These are phyloP conservation scores for Myrmophylax atrothorax DNA, from an alignment of 2,113 vertebrate species.

Conservation along the genomic window DNA sequence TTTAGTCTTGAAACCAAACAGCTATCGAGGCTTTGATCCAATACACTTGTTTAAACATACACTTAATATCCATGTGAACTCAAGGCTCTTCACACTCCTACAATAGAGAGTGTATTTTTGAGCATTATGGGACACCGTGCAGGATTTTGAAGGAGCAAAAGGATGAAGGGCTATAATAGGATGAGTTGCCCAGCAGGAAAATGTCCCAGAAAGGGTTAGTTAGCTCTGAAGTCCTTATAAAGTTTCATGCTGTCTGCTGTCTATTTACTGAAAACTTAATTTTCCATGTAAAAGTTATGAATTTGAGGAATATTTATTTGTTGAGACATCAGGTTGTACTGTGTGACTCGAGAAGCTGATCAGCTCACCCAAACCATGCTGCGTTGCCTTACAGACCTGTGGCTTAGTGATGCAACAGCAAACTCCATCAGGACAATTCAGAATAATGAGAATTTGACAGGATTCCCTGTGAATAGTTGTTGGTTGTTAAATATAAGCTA, in stretches of 20 bases:
- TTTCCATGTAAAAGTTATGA: neutral
- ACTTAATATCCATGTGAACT: neutral
- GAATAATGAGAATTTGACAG: conserved; percentile 1
- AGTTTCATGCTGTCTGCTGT: neutral
- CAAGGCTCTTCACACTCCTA: neutral
- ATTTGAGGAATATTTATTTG: neutral
- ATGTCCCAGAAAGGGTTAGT: neutral
- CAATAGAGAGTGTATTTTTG: neutral
- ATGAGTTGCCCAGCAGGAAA: neutral
- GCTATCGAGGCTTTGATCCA: neutral
- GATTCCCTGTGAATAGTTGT: neutral
- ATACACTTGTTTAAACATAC: neutral
- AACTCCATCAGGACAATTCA: neutral
- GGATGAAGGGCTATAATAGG: neutral
- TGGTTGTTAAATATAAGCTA: neutral
- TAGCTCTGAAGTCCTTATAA: neutral
- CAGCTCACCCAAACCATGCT: neutral
- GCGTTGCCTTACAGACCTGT: neutral
- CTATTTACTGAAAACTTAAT: neutral
- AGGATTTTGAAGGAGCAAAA: neutral
- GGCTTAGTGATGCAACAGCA: neutral
- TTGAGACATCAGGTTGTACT: neutral
- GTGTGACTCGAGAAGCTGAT: neutral
- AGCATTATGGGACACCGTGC: fast-evolving
- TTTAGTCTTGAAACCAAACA: neutral